Evolutionary conservation across 2,797 vertebrate genomes (phyloP).

Genomic region (Tenualosa ilisha): DNA sequence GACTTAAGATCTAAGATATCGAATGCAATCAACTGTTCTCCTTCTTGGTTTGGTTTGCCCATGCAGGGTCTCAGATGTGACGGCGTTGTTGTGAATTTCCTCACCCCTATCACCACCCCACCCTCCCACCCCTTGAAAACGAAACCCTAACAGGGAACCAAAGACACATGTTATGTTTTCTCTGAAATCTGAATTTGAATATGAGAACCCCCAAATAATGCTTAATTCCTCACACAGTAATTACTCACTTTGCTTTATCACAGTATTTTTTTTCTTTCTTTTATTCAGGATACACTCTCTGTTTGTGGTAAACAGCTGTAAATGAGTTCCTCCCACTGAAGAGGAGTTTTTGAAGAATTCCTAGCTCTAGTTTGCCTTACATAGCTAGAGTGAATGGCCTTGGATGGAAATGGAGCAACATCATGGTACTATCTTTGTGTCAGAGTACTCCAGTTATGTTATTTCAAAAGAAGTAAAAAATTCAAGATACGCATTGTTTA

Average conservation of each 20-base stretch:
- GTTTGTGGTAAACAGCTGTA: neutral
- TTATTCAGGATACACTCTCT: neutral
- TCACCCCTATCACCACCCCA: neutral
- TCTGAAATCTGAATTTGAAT: neutral
- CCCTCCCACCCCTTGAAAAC: no score
- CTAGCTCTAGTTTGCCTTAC: neutral
- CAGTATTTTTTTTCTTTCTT: neutral
- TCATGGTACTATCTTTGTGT: neutral
- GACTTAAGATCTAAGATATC: neutral
- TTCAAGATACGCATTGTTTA: neutral
- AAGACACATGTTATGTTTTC: neutral
- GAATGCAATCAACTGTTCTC: neutral
- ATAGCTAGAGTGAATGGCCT: neutral
- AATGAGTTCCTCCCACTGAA: neutral
- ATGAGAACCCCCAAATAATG: neutral
- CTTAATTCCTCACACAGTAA: neutral
- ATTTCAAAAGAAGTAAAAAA: neutral
- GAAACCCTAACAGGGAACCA: neutral
- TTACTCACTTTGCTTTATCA: neutral
- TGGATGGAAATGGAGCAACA: neutral
- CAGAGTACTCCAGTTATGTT: neutral
- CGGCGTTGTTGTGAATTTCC: neutral
- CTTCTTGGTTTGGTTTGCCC: neutral
- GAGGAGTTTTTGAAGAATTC: neutral
- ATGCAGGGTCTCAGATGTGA: neutral